Evolutionary conservation across 2,113 vertebrate species (phyloP).

Genomic region (Axis porcinus): DNA sequence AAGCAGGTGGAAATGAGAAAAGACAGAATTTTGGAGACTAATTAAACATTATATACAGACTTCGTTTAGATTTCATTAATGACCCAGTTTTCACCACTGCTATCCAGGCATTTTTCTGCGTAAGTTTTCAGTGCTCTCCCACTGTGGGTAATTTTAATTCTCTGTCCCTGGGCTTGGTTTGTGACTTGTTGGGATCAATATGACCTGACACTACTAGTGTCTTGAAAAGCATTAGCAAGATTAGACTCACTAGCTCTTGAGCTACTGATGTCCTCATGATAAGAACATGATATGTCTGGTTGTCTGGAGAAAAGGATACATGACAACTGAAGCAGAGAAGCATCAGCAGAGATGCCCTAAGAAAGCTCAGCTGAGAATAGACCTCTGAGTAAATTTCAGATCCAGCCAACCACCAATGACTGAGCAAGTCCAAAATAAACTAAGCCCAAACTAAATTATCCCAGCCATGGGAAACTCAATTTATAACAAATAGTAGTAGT

Average conservation of each 20-base stretch:
- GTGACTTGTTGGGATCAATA: neutral
- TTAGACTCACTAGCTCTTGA: neutral
- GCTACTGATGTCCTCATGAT: neutral
- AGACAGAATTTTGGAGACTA: neutral
- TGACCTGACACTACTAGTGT: neutral
- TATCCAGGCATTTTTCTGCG: neutral
- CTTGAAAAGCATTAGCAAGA: neutral
- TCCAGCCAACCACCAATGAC: neutral
- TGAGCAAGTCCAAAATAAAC: neutral
- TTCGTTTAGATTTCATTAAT: neutral
- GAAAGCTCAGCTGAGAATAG: neutral
- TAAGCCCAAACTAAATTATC: neutral
- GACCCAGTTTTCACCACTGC: neutral
- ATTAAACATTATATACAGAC: neutral
- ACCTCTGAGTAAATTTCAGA: neutral
- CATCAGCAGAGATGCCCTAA: neutral
- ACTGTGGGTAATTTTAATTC: neutral
- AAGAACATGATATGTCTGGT: neutral
- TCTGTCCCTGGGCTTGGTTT: neutral
- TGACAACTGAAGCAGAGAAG: neutral
- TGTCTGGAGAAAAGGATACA: neutral
- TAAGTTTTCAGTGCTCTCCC: neutral
- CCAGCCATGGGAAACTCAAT: neutral
- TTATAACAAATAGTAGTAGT: neutral
- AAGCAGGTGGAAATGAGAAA: neutral